phyloP scores from a whole-genome alignment of 2,113 vertebrate species.

The Chrysochloris asiatica region DNA sequence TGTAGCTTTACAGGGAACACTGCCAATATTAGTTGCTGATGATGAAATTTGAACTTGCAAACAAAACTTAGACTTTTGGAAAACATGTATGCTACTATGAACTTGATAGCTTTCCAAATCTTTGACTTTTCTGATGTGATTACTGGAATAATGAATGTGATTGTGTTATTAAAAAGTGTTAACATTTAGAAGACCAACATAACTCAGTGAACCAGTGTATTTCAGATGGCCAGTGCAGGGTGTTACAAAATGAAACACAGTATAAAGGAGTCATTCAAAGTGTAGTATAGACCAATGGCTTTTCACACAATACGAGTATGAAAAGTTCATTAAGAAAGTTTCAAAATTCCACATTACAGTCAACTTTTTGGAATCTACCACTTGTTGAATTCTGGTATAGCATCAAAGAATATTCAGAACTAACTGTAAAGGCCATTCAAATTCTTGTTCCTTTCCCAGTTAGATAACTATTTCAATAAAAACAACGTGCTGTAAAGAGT shows the following conservation, averaged over 20 bases:
- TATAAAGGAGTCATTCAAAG: background rate
- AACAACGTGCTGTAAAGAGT: background rate
- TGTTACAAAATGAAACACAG: background rate
- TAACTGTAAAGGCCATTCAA: background rate
- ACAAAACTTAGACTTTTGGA: background rate
- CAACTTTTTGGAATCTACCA: background rate
- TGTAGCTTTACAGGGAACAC: background rate
- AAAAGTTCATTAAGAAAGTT: background rate
- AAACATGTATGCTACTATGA: background rate
- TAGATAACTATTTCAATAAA: background rate
- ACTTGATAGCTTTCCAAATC: background rate
- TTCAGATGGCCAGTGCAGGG: background rate
- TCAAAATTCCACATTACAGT: background rate
- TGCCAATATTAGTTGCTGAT: background rate
- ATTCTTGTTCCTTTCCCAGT: background rate
- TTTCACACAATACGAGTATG: background rate
- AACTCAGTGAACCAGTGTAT: background rate
- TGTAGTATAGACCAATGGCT: background rate
- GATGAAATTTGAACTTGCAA: background rate
- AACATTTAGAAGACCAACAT: background rate
- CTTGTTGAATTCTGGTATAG: conserved; percentile 7
- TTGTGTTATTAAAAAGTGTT: background rate
- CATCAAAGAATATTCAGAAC: background rate
- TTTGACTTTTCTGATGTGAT: background rate
- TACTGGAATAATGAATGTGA: background rate